phyloP scores from a whole-genome alignment of 2,797 vertebrate species.

The Cryptoblepharus egeriae region DNA sequence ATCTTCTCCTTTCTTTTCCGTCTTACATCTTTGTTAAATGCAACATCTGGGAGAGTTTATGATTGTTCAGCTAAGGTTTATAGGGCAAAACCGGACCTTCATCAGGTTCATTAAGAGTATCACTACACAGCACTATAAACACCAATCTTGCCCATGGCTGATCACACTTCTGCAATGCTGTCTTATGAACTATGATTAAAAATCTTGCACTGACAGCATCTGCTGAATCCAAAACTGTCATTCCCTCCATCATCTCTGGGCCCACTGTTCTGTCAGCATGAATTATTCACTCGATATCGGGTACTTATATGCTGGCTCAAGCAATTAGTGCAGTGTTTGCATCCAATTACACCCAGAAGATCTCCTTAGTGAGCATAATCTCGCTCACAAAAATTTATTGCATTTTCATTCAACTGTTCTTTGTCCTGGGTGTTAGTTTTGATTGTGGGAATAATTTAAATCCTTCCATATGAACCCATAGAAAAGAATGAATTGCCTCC shows the following conservation, averaged over 20 bases:
- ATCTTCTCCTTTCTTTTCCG: not conserved
- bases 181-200: conserved; percentile 37
- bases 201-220: conserved; percentile 37
- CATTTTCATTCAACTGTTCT: conserved; percentile 9
- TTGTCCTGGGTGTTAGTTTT: conserved; percentile 38
- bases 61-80: not conserved
- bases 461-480: not conserved
- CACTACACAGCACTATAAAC: not conserved
- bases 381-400: conserved; percentile 49
- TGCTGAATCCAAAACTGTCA: conserved; percentile 34
- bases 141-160: not conserved
- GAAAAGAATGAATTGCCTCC: conserved; percentile 30
- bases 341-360: conserved; percentile 38
- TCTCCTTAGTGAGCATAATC: conserved; percentile 33
- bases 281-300: conserved; percentile 59
- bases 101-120: not conserved
- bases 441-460: conserved; percentile 22
- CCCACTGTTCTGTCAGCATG: conserved; percentile 48
- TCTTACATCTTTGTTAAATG: not conserved
- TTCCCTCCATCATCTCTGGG: conserved; percentile 45
- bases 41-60: not conserved
- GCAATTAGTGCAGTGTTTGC: conserved; percentile 43
- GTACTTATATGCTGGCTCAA: conserved; percentile 49
- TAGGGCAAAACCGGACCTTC: not conserved
- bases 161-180: not conserved